These are phyloP conservation scores for Micropoecilia bifurca DNA, from an alignment of 2,797 vertebrate genomes.

Conservation along the genomic window DNA sequence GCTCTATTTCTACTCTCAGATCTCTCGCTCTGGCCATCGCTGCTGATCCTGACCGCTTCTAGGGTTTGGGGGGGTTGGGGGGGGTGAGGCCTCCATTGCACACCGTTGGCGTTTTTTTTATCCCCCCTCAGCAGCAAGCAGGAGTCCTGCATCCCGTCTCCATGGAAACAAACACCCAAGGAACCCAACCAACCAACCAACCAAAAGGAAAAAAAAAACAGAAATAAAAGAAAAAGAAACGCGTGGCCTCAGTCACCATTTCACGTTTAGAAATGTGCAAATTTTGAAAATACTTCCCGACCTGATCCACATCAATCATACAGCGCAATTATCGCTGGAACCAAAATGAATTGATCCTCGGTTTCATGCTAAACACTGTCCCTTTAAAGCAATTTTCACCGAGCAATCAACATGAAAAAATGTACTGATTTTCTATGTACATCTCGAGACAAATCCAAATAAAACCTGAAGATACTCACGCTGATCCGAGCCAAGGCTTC, in stretches of 20 bases:
- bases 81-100: conserved; percentile 2
- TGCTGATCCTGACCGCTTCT: conserved; percentile 8
- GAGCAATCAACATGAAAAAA: neutral
- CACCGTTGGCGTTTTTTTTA: neutral
- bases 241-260: conserved; percentile 2
- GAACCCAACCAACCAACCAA: conserved; percentile 3
- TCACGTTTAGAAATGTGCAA: neutral
- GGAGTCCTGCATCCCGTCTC: conserved; percentile 73
- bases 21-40: neutral
- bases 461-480: conserved; percentile 78
- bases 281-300: neutral
- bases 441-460: conserved; percentile 3
- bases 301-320: neutral
- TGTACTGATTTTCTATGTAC: neutral
- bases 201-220: neutral
- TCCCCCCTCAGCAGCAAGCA: conserved; percentile 44
- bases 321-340: neutral
- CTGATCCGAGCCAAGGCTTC: conserved; percentile 89
- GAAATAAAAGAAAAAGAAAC: conserved; percentile 11
- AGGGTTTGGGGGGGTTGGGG: neutral
- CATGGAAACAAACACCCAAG: conserved; percentile 75
- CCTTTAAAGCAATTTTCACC: neutral
- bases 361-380: neutral
- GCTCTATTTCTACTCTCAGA: neutral
- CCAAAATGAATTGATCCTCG: neutral